Evolutionary conservation across 2,797 vertebrate genomes (phyloP), one percentile per base, ranked within the genome.

Genomic region (Zenarchopterus dispar): DNA sequence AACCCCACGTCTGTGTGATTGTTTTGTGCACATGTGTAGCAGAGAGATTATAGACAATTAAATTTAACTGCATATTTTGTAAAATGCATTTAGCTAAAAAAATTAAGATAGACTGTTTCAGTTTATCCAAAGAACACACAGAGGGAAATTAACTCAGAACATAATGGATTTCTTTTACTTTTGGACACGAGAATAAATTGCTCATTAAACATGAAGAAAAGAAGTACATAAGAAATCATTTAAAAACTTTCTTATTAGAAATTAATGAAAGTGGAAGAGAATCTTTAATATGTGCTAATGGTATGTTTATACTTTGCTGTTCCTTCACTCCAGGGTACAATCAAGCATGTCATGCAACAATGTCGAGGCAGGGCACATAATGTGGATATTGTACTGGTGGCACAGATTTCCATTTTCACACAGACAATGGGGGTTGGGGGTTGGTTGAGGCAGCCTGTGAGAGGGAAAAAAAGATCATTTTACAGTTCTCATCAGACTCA

Each of bases 401-500:
- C 87, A 88, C 86, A 90, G 79, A 92, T 91, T 93, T 93, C 84
- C 88, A 92, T 93, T 91, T 92, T 85, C 86, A 89, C 85, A 82
- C 88, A 90, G 87, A 89, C 89, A 92, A 92, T 88, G 70, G 84
- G 80, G 76, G 73, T 68, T 77, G 86, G 78, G 73, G 81, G 73
- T 73, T 66, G 69, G 80, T 62, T 70, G 75, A 75, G 59, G 62
- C 73, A 51, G 33, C 67, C 80, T 87, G 80, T 84, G 48, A 46
- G 56, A 48, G 31, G 31, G 67, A 73, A 81, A 76, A 79, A 75
- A 62, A 74, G 73, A 58, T 82, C 67, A 81, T 89, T 88, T 92
- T 83, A 82, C 84, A 77, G 84, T 89, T 89, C 90, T 93, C 87
- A 88, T 92, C 89, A 92, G 85, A 88, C 70, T 87, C 80, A 86